These are phyloP conservation scores for Erithacus rubecula DNA, from an alignment of 2,797 vertebrate species.

Conservation along the genomic window DNA sequence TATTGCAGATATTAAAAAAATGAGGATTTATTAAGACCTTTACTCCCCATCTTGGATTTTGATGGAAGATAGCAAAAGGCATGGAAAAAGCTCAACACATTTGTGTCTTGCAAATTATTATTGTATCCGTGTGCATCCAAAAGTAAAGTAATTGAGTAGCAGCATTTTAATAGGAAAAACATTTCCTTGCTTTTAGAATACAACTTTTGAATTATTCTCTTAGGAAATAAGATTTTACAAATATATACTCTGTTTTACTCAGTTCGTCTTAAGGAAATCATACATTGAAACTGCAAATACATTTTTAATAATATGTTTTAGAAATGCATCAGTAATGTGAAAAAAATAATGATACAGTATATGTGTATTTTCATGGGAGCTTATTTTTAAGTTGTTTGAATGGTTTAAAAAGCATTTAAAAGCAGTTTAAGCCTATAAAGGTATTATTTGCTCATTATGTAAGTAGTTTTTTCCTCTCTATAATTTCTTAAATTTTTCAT, in stretches of 20 bases:
- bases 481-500: background rate
- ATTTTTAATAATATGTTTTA: background rate
- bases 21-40: background rate
- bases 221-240: background rate
- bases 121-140: background rate
- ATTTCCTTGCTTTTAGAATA: background rate
- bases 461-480: background rate
- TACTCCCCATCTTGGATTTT: background rate
- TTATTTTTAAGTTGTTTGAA: background rate
- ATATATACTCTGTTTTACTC: background rate
- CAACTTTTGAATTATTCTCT: background rate
- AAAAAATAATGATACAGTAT: background rate
- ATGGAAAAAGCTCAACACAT: accelerated
- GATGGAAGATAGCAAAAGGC: background rate
- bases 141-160: background rate
- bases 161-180: background rate
- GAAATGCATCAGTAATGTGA: background rate
- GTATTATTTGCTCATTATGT: background rate
- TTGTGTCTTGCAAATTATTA: background rate
- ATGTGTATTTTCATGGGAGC: background rate
- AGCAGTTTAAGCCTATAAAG: background rate
- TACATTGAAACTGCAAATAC: background rate
- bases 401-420: background rate
- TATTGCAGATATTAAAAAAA: background rate
- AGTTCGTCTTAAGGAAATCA: background rate